A percentile compares a stretch with the other conserved stretches of the same genome.
Conservation (phyloP, 2,113 vertebrate species). For the Sisor rabdophorus region DNA sequence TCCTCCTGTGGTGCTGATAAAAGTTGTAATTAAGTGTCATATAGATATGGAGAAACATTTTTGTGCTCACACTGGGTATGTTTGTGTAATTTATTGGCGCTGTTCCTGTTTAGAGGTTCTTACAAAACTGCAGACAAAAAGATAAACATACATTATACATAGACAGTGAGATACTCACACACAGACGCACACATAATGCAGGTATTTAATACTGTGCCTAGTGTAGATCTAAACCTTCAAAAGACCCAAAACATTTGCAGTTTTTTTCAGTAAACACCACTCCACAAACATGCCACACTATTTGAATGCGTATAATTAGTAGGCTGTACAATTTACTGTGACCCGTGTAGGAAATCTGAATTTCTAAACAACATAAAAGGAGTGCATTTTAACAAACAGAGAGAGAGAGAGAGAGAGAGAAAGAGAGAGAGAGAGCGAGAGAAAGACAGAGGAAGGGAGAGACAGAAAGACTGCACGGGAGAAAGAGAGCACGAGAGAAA, state of each 20-base stretch:
- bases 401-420: too few species aligned
- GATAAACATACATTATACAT: slow-evolving; percentile 17
- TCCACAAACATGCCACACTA: neutral
- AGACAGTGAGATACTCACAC: neutral
- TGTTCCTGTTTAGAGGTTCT: slow-evolving; percentile 36
- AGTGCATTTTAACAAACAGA: neutral
- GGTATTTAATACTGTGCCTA: neutral
- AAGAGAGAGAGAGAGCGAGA: too few species aligned
- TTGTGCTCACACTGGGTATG: slow-evolving; percentile 48
- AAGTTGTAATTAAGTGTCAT: slow-evolving; percentile 72
- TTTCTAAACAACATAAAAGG: neutral
- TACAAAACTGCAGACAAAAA: slow-evolving; percentile 28
- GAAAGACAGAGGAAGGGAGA: too few species aligned
- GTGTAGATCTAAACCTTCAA: neutral
- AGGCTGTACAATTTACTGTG: neutral
- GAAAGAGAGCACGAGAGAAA: too few species aligned
- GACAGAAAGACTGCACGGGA: too few species aligned
- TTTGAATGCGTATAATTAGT: neutral
- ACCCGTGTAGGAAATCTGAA: neutral
- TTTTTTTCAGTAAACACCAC: too few species aligned
- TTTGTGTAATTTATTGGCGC: slow-evolving; percentile 50
- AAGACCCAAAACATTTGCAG: neutral
- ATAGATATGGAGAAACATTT: slow-evolving; percentile 52
- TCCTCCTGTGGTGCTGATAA: slow-evolving; percentile 64
- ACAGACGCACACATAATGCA: too few species aligned